Evolutionary conservation across 2,888 invertebrate genomes (phyloP), one percentile per base, ranked within the genome.

Genomic region (Pyrocoelia pectoralis): DNA sequence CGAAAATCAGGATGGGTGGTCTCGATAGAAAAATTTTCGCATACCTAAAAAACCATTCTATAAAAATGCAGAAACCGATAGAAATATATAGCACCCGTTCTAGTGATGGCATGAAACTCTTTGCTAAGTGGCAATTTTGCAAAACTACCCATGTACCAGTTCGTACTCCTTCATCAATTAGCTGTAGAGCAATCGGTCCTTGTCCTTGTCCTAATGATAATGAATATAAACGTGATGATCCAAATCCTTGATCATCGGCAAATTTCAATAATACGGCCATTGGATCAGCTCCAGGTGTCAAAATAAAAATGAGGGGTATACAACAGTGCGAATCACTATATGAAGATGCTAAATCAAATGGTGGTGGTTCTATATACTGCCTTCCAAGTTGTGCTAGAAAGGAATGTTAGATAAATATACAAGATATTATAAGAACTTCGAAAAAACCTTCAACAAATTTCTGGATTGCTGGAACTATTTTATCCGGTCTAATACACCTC

Each of bases 121-220:
- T 93, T 0, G 97, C 97, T 73, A 98, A 83, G 78, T 98, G 97
- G 77, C 97, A 98, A 81, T 98, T 98, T 83, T 97, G 97, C 56
- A 98, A 82, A 13, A 97, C 89, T 0, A 97, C 94, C 98, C 98
- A 98, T 49, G 91, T 90, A 1, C 97, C 97, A 68, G 88, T 87
- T 71, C 88, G 88, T 0, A 92, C 86, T 0, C 94, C 97, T 68
- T 93, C 90, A 51, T 92, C 91, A 56, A 97, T 94, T 81, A 96
- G 85, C 77, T 88, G 89, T 15, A 93, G 88, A 0, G 97, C 97
- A 70, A 93, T 90, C 0, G 93, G 91, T 1, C 96, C 97, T 83
- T 97, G 97, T 0, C 97, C 97, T 84, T 97, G 97, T 0, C 95
- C 95, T 64, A 97, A 82, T 0, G 97, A 97, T 29, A 97, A 82